Conservation (phyloP, 2,888 invertebrate species). For the Ischnus inquisitorius region DNA sequence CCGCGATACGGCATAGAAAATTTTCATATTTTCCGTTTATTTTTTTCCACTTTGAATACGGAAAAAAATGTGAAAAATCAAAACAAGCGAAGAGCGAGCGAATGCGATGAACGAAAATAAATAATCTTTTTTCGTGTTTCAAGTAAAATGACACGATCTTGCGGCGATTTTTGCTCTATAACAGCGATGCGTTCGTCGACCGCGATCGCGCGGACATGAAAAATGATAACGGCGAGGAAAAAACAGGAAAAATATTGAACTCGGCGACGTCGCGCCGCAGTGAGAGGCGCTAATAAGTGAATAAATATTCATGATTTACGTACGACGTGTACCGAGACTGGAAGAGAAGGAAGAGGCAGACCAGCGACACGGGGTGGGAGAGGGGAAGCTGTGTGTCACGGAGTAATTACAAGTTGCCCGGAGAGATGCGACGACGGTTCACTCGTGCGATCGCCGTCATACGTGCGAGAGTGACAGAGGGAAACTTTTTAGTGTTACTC, state of each 20-base stretch:
- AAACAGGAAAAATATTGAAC: slow-evolving; percentile 73
- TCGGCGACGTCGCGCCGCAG: slow-evolving; percentile 72
- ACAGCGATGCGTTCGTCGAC: slow-evolving; percentile 42
- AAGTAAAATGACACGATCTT: slow-evolving; percentile 10
- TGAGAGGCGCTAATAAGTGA: slow-evolving; percentile 74
- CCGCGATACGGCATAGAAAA: too few species aligned
- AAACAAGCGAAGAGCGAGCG: background rate
- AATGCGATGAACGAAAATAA: slow-evolving; percentile 72
- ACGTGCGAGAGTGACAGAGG: background rate
- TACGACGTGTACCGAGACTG: background rate
- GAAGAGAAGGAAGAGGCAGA: slow-evolving; percentile 1
- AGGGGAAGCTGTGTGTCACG: slow-evolving; percentile 47
- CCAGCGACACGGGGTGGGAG: background rate
- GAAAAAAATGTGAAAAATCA: background rate
- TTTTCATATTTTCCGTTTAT: too few species aligned
- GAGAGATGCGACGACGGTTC: slow-evolving; percentile 17
- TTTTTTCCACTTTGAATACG: too few species aligned
- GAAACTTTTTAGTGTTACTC: background rate
- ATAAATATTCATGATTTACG: slow-evolving; percentile 80
- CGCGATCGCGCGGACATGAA: slow-evolving; percentile 69
- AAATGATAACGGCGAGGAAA: slow-evolving; percentile 70
- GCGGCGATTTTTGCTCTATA: slow-evolving; percentile 11
- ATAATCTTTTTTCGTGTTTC: too few species aligned
- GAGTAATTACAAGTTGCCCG: slow-evolving; percentile 72
- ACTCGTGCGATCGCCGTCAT: background rate